Evolutionary conservation across 2,888 invertebrate species (phyloP), one percentile per base, ranked within the genome.

Genomic region (Scotopteryx bipunctaria): DNA sequence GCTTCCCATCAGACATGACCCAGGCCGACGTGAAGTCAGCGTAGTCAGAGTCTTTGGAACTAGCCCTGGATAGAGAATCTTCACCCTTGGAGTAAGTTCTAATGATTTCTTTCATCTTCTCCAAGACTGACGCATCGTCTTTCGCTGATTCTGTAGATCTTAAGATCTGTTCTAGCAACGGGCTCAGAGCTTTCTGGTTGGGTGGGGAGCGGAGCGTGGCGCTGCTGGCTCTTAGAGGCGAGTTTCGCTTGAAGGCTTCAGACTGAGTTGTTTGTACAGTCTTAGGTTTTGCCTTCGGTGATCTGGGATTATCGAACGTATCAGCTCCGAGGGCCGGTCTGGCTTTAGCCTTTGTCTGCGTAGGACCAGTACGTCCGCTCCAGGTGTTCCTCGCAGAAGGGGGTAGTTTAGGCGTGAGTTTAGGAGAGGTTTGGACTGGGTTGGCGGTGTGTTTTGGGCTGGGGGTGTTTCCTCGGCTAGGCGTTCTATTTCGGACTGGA

Each of bases 11-110:
- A 59, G 93, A 93, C 83, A 94, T 93, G 19, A 94, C 93, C 94
- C 94, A 94, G 6, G 94, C 93, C 16, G 93, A 92, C 4, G 94
- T 94, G 73, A 94, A 93, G 61, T 94, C 94, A 59, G 94, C 92
- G 38, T 92, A 93, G 41, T 93, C 92, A 1, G 93, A 92, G 48
- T 91, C 86, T 35, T 92, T 91, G 2, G 86, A 91, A 51, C 92
- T 86, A 29, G 91, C 85, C 47, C 91, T 75, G 1, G 88, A 88
- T 61, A 90, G 66, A 6, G 86, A 83, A 49, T 89, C 89, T 6
- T 89, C 88, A 38, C 86, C 83, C 67, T 84, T 86, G 1, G 91
- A 90, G 59, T 85, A 91, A 8, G 84, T 83, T 52, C 90, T 80
- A 52, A 91, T 90, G 13, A 91, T 91, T 51, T 94, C 94, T 70